Percentiles rank a stretch among this genome's conserved stretches.
Evolutionary conservation across 2,113 vertebrate species (phyloP).

Genomic region (Acanthisitta chloris): DNA sequence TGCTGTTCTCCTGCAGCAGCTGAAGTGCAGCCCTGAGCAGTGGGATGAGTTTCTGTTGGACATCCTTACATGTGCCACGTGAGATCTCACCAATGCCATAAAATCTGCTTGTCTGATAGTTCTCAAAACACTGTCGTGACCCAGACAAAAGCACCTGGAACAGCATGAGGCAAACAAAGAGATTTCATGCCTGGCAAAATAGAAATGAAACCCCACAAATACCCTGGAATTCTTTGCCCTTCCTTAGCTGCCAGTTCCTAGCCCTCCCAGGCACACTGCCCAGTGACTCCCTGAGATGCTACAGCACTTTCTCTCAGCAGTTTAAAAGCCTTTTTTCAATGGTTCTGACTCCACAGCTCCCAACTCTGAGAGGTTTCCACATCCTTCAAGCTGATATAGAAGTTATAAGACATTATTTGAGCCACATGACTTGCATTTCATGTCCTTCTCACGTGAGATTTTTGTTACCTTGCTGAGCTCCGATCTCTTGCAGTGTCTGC

Average conservation of each 20-base stretch:
- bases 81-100: not conserved
- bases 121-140: constrained; percentile 74
- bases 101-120: constrained; percentile 67
- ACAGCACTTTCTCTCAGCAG: not conserved
- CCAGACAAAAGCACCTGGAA: constrained; percentile 76
- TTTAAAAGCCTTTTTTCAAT: not conserved
- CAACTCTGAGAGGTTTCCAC: not conserved
- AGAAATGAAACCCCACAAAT: no score
- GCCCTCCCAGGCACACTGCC: not conserved
- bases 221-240: not conserved
- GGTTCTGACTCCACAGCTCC: not conserved
- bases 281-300: not conserved
- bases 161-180: not conserved
- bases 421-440: accelerated
- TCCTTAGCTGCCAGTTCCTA: not conserved
- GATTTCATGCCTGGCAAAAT: accelerated
- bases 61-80: not conserved
- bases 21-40: constrained; percentile 74
- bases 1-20: constrained; percentile 67
- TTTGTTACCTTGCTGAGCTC: not conserved
- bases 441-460: not conserved
- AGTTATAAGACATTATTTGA: not conserved
- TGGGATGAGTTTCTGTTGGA: constrained; percentile 76
- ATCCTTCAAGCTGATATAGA: not conserved
- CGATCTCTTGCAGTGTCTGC: not conserved